These are phyloP conservation scores for Sorex araneus DNA, from an alignment of 2,113 vertebrate species.

Conservation along the genomic window DNA sequence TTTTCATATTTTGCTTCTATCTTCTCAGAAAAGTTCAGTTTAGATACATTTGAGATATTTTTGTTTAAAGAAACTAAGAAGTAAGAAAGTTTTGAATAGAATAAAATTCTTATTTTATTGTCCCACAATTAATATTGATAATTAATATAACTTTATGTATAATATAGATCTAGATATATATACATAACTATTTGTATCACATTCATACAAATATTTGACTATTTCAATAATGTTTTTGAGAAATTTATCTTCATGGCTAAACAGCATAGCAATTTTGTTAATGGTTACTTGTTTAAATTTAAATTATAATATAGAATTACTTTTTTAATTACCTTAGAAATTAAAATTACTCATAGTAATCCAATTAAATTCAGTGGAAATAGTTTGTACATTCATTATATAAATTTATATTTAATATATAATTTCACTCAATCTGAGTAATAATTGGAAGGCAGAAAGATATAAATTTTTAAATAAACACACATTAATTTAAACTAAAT, in stretches of 20 bases:
- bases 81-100: neutral
- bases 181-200: no score
- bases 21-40: neutral
- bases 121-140: neutral
- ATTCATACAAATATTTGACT: neutral
- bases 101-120: neutral
- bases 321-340: neutral
- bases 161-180: no score
- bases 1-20: neutral
- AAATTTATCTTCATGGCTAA: neutral
- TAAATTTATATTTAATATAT: neutral
- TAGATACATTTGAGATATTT: neutral
- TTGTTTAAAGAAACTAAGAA: conserved; percentile 26
- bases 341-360: conserved; percentile 17
- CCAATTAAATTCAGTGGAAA: neutral
- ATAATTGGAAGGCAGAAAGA: neutral
- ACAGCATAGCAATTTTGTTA: neutral
- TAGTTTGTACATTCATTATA: no score
- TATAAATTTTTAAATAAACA: neutral
- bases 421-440: conserved; percentile 5
- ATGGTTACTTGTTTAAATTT: neutral
- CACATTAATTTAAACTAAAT: neutral
- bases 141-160: no score
- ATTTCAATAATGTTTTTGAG: conserved; percentile 11
- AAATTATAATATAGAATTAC: neutral